Percentiles rank a stretch among this genome's conserved stretches.
phyloP scores from a whole-genome alignment of 2,888 invertebrate species.

The Tridacna crocea region DNA sequence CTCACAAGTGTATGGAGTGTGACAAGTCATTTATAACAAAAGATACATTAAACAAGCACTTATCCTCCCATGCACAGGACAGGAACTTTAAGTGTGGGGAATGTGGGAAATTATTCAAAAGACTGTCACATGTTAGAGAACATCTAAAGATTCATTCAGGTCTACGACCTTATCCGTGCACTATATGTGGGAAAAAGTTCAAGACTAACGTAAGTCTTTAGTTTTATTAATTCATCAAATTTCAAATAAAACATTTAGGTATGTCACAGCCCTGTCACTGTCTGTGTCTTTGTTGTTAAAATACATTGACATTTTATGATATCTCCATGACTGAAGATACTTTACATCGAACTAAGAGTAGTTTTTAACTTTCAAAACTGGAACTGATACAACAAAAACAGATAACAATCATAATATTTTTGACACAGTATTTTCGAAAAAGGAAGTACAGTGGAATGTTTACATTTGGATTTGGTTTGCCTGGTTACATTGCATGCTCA shows the following conservation, averaged over 20 bases:
- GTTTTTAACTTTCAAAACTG: not conserved
- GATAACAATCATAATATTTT: too few relatives aligned
- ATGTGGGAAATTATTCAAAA: slow-evolving; percentile 83
- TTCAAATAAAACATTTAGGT: not conserved
- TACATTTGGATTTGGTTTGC: too few relatives aligned
- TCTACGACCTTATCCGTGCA: slow-evolving; percentile 79
- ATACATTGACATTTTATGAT: not conserved
- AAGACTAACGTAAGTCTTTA: slow-evolving; percentile 79
- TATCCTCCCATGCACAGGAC: slow-evolving; percentile 78
- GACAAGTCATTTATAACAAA: slow-evolving; percentile 78
- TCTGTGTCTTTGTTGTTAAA: too few relatives aligned
- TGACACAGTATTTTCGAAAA: too few relatives aligned
- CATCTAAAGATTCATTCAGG: slow-evolving; percentile 81
- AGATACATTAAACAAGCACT: slow-evolving; percentile 80
- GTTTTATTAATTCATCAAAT: not conserved
- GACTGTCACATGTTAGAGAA: slow-evolving; percentile 81
- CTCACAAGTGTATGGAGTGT: slow-evolving; percentile 78
- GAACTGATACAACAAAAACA: too few relatives aligned
- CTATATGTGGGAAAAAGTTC: slow-evolving; percentile 79
- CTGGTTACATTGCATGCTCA: too few relatives aligned
- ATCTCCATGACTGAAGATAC: not conserved
- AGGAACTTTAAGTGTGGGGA: slow-evolving; percentile 82
- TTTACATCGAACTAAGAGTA: too few relatives aligned
- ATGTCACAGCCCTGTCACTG: not conserved
- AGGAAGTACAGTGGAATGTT: too few relatives aligned